These are phyloP conservation scores for Carposina sasakii DNA, from an alignment of 1,140 invertebrate genomes.

Conservation along the genomic window DNA sequence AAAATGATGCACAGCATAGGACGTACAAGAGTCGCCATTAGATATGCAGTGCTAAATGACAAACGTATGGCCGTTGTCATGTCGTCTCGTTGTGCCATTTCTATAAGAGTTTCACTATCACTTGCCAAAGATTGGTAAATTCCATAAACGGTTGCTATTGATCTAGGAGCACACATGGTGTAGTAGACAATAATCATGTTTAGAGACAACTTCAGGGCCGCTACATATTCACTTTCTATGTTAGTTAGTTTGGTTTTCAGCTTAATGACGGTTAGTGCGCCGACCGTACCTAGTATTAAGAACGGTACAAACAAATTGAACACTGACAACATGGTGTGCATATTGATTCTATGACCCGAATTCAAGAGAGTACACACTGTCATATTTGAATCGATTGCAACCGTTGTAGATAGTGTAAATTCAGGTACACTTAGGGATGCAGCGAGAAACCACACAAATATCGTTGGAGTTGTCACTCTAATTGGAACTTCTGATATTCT, in stretches of 20 bases:
- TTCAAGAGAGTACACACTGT: slow-evolving; percentile 55
- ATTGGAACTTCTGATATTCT: slow-evolving; percentile 49
- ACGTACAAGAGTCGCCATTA: slow-evolving; percentile 41
- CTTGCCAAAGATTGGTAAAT: slow-evolving; percentile 32
- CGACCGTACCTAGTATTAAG: slow-evolving; percentile 40
- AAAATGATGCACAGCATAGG: slow-evolving; percentile 48
- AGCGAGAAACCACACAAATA: slow-evolving; percentile 72
- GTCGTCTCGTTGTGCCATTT: slow-evolving; percentile 26
- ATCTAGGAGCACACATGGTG: slow-evolving; percentile 50
- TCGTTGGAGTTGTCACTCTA: slow-evolving; percentile 62
- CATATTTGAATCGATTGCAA: slow-evolving; percentile 36
- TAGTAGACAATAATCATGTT: slow-evolving; percentile 54
- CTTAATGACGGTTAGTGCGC: slow-evolving; percentile 43
- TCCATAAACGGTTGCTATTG: slow-evolving; percentile 40
- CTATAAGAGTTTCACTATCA: slow-evolving; percentile 23
- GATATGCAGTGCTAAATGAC: slow-evolving; percentile 43
- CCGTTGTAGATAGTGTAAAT: slow-evolving; percentile 58
- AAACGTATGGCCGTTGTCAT: slow-evolving; percentile 38
- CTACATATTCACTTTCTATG: slow-evolving; percentile 37
- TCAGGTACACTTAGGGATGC: slow-evolving; percentile 73
- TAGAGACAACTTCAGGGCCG: slow-evolving; percentile 56
- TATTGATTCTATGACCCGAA: slow-evolving; percentile 50
- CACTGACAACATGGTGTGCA: slow-evolving; percentile 55
- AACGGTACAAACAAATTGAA: slow-evolving; percentile 61
- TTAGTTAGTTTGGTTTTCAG: slow-evolving; percentile 38